Evolutionary conservation across 1,140 invertebrate genomes (phyloP).

Genomic region (Sycophaga agraensis): DNA sequence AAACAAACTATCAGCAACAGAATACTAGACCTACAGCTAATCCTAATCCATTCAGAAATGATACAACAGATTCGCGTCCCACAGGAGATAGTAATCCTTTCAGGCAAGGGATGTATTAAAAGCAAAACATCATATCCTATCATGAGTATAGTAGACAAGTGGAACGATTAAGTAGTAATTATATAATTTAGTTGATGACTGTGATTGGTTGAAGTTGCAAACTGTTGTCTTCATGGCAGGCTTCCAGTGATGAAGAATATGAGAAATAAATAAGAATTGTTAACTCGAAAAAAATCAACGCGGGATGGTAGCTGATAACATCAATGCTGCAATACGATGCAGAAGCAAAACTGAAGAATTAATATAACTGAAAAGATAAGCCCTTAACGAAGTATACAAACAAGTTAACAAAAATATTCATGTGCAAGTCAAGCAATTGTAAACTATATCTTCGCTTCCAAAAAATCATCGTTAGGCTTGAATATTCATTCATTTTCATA

Average conservation of each 20-base stretch:
- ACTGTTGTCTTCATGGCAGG: conserved; percentile 48
- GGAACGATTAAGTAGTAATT: conserved; percentile 7
- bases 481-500: conserved; percentile 12
- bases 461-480: not conserved
- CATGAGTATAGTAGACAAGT: not conserved
- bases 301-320: not conserved
- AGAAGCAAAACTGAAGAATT: not conserved
- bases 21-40: conserved; percentile 41
- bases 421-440: conserved; percentile 20
- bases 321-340: too few relatives aligned
- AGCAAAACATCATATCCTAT: not conserved
- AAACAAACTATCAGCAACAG: conserved; percentile 37
- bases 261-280: conserved; percentile 18
- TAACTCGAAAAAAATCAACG: not conserved
- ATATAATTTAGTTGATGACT: conserved; percentile 26
- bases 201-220: conserved; percentile 29
- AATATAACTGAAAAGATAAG: too few relatives aligned
- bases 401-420: conserved; percentile 6
- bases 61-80: conserved; percentile 44
- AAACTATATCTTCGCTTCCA: conserved; percentile 23
- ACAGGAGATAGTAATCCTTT: conserved; percentile 61
- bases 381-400: not conserved
- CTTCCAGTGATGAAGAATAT: conserved; percentile 41
- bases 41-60: conserved; percentile 62
- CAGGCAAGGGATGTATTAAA: conserved; percentile 56